Evolutionary conservation across 2,113 vertebrate species (phyloP).

Genomic region (Limnothrissa miodon): DNA sequence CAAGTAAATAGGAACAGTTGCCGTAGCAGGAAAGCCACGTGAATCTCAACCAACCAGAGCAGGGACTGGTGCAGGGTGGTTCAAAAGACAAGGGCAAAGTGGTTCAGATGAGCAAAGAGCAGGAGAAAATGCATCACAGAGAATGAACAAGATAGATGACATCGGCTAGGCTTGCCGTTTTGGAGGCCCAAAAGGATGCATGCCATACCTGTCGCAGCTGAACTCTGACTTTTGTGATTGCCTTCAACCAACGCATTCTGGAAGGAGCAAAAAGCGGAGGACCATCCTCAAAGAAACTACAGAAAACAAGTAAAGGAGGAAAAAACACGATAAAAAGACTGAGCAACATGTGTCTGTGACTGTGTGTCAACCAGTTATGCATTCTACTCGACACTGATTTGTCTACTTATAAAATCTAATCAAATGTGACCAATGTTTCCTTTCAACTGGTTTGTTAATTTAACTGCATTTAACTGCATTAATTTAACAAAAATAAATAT

Average conservation of each 20-base stretch:
- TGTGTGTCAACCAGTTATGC: not conserved
- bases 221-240: conserved; percentile 79
- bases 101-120: not conserved
- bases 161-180: not conserved
- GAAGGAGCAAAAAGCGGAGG: conserved; percentile 72
- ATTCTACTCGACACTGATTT: not conserved
- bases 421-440: no score
- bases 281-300: conserved; percentile 56
- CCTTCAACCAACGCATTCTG: conserved; percentile 80
- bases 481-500: not conserved
- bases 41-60: conserved; percentile 44
- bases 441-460: no score
- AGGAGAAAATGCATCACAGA: not conserved
- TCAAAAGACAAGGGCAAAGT: not conserved
- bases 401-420: not conserved
- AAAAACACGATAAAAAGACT: not conserved
- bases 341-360: not conserved
- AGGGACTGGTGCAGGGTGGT: not conserved
- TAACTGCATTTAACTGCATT: no score
- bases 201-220: conserved; percentile 64
- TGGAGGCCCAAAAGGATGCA: not conserved
- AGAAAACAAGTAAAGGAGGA: not conserved
- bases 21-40: not conserved
- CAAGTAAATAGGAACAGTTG: not conserved
- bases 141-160: not conserved